Percentiles rank a stretch among this genome's conserved stretches.
phyloP scores from a whole-genome alignment of 2,113 vertebrate genomes.

The Turdus rufiventris region DNA sequence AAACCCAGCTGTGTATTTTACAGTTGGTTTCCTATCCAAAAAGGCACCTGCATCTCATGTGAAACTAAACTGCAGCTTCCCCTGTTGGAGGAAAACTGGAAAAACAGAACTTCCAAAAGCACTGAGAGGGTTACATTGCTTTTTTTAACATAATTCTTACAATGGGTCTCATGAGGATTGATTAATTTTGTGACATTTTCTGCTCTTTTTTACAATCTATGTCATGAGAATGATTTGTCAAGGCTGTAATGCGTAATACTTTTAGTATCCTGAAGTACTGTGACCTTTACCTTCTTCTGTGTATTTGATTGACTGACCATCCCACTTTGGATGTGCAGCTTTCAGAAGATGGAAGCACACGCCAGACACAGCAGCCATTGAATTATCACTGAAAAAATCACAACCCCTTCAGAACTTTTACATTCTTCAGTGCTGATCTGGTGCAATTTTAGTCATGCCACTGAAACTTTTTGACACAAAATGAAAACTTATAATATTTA shows the following conservation, averaged over 20 bases:
- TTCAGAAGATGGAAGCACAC: not conserved
- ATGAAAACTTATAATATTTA: not conserved
- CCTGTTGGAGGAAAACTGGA: not conserved
- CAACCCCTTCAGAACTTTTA: not conserved
- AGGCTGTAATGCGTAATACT: conserved; percentile 30
- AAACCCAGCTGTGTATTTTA: not conserved
- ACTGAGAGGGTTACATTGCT: not conserved
- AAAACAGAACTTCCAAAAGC: not conserved
- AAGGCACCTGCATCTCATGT: not conserved
- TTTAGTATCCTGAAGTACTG: conserved; percentile 22
- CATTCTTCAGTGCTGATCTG: not conserved
- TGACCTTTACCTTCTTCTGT: conserved; percentile 39
- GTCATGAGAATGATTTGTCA: conserved; percentile 60
- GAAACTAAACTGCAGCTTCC: not conserved
- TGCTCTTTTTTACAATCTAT: conserved; percentile 46
- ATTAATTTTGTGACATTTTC: conserved; percentile 66
- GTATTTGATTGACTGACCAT: conserved; percentile 32
- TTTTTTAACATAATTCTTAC: not conserved
- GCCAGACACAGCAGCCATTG: fast-evolving
- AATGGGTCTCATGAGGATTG: not conserved
- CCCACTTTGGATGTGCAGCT: not conserved
- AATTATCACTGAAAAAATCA: not conserved
- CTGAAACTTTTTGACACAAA: not conserved
- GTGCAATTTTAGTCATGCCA: not conserved
- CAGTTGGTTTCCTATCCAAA: not conserved